Base-by-base conservation (phyloP, 2,113 vertebrate species). In the Chroicocephalus ridibundus region DNA sequence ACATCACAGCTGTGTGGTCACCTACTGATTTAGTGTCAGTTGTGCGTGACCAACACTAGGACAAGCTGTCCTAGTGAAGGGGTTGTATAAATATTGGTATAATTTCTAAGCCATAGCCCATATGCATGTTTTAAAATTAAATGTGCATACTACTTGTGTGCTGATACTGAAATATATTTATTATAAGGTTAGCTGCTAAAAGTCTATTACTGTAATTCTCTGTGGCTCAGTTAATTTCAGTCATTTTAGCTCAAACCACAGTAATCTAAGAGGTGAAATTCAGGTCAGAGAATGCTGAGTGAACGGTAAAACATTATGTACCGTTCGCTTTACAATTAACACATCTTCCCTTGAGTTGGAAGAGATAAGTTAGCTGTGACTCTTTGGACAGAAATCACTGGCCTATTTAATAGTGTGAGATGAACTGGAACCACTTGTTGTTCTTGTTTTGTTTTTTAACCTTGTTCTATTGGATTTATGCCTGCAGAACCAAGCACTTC, bases 191-290 rank as follows among this genome's bases (percentile, higher is more conserved):
- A 91, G 42, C 22, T 86, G 27, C 13, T 70, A 60, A 38, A 90
- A 86, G 64, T 55, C 17, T 75, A 6, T 64, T 82, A 58, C 13
- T 88, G n/a, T 51, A 86, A 82, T 82, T 79, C 38, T 88, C 49
- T 90, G 51, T 71, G 38, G 32, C 32, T 96, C 38, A 74, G 66
- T 94, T 90, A 90, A 94, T 93, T 93, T 88, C 72, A 92, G 68
- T 46, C 40, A 83, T 80, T 90, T 79, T 74, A 77, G 26, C 47
- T 92, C 68, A 93, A 86, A 42, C 38, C 58, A 40, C 32, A 81
- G 38, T 86, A 91, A 94, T 94, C 42, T 66, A 66, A 93, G 81
- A 84, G 65, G 86, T 95, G 66, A 96, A 96, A 77, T 80, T 80
- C 58, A 88, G 88, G 93, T 88, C 92, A 95, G 32, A 92, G 85